Conservation (phyloP, 2,888 invertebrate genomes). For the Pimpla rufipes region DNA sequence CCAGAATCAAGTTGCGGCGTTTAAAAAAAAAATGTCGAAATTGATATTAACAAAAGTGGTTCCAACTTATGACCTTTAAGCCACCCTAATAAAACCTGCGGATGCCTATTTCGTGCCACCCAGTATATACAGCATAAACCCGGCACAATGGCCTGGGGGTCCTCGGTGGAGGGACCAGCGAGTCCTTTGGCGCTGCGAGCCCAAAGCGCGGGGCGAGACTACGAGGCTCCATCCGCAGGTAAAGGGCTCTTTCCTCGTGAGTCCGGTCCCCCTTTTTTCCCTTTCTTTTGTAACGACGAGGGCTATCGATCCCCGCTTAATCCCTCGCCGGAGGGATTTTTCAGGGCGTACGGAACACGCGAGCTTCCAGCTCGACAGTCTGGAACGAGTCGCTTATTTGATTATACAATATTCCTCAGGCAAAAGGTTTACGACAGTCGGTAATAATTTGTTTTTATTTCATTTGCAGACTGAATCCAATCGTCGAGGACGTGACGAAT, state of each 20-base stretch:
- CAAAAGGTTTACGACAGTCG: neutral
- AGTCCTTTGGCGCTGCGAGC: neutral
- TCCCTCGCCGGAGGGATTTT: conserved; percentile 44
- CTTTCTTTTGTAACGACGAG: conserved; percentile 18
- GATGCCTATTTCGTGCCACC: neutral
- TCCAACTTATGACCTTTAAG: neutral
- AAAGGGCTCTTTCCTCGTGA: conserved; percentile 15
- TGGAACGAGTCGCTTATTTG: neutral
- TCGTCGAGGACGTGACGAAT: neutral
- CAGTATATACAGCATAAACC: too few species aligned
- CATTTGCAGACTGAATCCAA: neutral
- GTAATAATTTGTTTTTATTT: neutral
- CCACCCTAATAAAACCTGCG: neutral
- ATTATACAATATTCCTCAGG: neutral
- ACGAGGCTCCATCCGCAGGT: conserved; percentile 14
- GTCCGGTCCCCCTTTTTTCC: conserved; percentile 43
- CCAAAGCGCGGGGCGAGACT: neutral
- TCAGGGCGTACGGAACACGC: conserved; percentile 23
- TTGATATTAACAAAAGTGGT: neutral
- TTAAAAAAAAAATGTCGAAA: neutral
- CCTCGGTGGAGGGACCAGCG: neutral
- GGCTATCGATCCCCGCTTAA: conserved; percentile 61
- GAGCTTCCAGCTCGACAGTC: neutral
- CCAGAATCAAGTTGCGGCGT: neutral
- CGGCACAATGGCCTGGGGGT: neutral